Conservation (phyloP, 1,140 invertebrate genomes). For the Zaprionus camerounensis region DNA sequence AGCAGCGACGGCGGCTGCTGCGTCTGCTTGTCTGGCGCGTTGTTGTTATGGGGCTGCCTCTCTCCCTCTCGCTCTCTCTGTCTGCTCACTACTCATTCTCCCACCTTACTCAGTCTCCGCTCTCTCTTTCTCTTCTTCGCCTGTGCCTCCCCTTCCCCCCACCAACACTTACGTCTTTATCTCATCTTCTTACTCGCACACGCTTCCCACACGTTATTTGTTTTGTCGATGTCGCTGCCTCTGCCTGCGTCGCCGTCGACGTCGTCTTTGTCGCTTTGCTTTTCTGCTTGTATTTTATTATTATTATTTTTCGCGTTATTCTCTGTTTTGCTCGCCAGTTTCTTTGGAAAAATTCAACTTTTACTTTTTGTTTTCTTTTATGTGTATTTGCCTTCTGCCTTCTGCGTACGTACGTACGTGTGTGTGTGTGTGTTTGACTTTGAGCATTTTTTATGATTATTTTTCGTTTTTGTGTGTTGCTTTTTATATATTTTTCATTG, state of each 20-base stretch:
- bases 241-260: constrained; percentile 12
- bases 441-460: constrained; percentile 79
- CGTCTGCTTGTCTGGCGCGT: constrained; percentile 62
- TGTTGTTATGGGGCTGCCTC: constrained; percentile 49
- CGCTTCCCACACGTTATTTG: constrained; percentile 69
- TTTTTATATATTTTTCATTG: constrained; percentile 57
- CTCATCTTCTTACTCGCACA: constrained; percentile 43
- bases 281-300: constrained; percentile 76
- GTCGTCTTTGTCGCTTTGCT: constrained; percentile 34
- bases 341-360: constrained; percentile 78
- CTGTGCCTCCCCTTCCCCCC: background rate
- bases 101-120: background rate
- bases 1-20: constrained; percentile 42
- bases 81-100: constrained; percentile 6
- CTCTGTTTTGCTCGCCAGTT: constrained; percentile 79
- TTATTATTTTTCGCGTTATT: constrained; percentile 82
- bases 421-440: constrained; percentile 56
- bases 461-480: constrained; percentile 55
- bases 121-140: background rate
- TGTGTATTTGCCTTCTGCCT: constrained; percentile 62
- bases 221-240: constrained; percentile 57
- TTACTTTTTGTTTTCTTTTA: constrained; percentile 71
- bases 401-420: constrained; percentile 27
- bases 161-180: constrained; percentile 36
- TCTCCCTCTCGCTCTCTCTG: constrained; percentile 17